Base-by-base conservation (phyloP, 1,140 invertebrate genomes). In the Neodiprion virginianus region DNA sequence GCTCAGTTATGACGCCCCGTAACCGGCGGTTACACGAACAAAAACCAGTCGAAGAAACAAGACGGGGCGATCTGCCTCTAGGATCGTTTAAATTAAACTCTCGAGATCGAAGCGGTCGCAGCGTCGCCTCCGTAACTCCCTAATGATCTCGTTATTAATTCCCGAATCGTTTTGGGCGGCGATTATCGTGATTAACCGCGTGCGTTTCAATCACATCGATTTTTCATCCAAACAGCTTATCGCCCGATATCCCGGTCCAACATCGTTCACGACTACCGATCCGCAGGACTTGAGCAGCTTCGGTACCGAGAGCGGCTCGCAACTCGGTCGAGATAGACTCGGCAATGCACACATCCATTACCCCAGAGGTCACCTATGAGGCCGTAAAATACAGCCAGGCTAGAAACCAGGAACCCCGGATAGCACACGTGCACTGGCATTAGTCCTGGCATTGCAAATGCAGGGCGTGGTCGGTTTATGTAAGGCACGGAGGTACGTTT, bases 401-500 rank as follows among this genome's bases (percentile, higher is more conserved):
- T 17, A 61, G 53, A 61, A 61, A 61, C 53, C 53, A 61, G 53
- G 53, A 61, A 61, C 53, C n/a, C 53, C 11, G n/a, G 53, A 8
- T 17, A 40, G 28, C 28, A 40, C 28, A 40, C 28, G 28, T 40
- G 28, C 28, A 40, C 28, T 40, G 28, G 28, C 28, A 40, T 40
- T 40, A 40, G 53, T 28, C 69, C 69, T 48, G 47, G 14, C 14
- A 48, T n/a, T 17, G 40, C 21, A 68, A 14, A 28, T n/a, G 69
- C 47, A 48, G 48, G 53, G 47, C 21, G 69, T n/a, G 47, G 47
- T 72, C 71, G 71, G 11, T 72, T 72, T 72, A 72, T 72, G 61
- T 72, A 72, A 72, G 48, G 8, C 71, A 53, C 14, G 8, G 11
- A 11, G 47, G 79, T 76, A 40, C 2, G 28, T 79, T 80, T 80